Percentiles rank a stretch among this genome's conserved stretches.
Evolutionary conservation across 2,113 vertebrate species (phyloP).

Genomic region (Cichladusa arquata): DNA sequence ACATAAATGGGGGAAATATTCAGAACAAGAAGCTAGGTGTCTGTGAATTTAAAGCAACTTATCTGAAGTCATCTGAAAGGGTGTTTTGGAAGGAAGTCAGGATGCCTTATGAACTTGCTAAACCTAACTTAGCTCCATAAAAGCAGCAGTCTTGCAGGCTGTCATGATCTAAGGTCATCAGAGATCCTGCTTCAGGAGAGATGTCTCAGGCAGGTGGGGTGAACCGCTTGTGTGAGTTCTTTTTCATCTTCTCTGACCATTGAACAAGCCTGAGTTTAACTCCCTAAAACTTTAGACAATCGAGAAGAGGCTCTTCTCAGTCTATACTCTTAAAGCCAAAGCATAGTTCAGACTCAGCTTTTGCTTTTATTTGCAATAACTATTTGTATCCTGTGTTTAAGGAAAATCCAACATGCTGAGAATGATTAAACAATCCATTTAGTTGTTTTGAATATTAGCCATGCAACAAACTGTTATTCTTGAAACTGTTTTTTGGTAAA

Average conservation of each 20-base stretch:
- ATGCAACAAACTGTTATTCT: neutral
- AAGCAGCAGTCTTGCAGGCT: neutral
- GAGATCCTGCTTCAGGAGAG: neutral
- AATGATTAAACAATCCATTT: neutral
- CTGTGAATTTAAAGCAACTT: neutral
- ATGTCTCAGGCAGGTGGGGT: neutral
- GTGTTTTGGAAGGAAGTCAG: neutral
- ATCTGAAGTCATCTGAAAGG: neutral
- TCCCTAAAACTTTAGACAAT: neutral
- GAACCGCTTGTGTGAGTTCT: neutral
- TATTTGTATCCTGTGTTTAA: neutral
- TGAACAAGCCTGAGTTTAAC: neutral
- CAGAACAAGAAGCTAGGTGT: neutral
- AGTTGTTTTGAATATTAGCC: neutral
- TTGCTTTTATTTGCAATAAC: neutral
- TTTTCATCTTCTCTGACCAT: neutral
- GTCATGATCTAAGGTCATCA: neutral
- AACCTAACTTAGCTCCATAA: neutral
- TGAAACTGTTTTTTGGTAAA: neutral
- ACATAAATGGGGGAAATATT: fast-evolving
- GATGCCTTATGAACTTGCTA: neutral
- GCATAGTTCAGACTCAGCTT: neutral
- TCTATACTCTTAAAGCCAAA: neutral
- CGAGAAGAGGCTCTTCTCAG: neutral
- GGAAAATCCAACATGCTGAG: neutral